These are phyloP conservation scores for Noctua janthina DNA, from an alignment of 2,888 invertebrate species.

Conservation along the genomic window DNA sequence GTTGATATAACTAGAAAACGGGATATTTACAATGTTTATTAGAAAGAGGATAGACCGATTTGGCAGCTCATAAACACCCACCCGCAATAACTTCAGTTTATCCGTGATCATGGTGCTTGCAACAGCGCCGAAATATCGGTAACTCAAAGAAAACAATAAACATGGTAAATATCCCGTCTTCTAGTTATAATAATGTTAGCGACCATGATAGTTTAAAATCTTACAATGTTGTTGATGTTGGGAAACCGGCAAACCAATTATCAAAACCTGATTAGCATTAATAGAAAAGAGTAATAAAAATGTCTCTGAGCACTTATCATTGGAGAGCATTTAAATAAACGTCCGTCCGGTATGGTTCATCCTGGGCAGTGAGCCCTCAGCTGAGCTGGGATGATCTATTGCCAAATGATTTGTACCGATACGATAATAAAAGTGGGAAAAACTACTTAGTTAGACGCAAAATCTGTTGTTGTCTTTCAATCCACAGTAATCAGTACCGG, in stretches of 20 bases:
- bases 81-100: no score
- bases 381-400: no score
- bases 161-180: no score
- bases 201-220: no score
- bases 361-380: not conserved
- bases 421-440: not conserved
- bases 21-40: no score
- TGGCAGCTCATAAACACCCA: no score
- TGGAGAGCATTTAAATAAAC: not conserved
- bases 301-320: not conserved
- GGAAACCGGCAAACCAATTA: not conserved
- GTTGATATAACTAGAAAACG: no score
- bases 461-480: not conserved
- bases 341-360: not conserved
- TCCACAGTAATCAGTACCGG: conserved; percentile 1
- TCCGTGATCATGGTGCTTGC: no score
- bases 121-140: no score
- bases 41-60: no score
- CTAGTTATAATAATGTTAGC: no score
- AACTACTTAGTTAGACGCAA: not conserved
- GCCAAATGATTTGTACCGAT: not conserved
- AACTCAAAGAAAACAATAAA: no score
- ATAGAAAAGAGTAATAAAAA: not conserved
- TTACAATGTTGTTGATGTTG: not conserved
- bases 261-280: not conserved